Evolutionary conservation across 2,888 invertebrate genomes (phyloP), one percentile per base, ranked within the genome.

Genomic region (Pandemis heparana): DNA sequence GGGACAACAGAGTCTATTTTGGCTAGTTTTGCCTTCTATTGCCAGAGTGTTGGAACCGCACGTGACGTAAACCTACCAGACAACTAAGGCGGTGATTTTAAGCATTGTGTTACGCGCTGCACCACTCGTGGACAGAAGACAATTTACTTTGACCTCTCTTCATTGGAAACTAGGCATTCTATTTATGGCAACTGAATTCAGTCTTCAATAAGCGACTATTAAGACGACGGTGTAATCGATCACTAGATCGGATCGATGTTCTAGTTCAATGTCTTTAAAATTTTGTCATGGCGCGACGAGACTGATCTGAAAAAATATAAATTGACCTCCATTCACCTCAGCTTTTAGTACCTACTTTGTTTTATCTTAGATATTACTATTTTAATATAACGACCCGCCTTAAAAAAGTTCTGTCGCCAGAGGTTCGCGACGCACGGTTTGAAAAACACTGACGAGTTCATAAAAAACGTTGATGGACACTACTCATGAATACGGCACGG

Each of bases 81-180:
- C 41, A 62, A 12, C 18, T 14, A 62, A 63, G 23, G 12, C 48
- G 48, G 32, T 23, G 48, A 48, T 32, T 64, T 60, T 46, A 32
- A 64, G n/a, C n/a, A 48, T 32, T 48, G 64, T 46, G 63, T 63
- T 43, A 48, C n/a, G n/a, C 56, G 56, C 23, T 38, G n/a, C 32
- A 9, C 18, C 23, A 32, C 23, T 41, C 43, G n/a, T 8, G 18
- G 48, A 46, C 16, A 12, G n/a, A 14, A 32, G 48, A 9, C 32
- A 48, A 64, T 64, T 64, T 64, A 64, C 8, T 32, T 64, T 48
- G 14, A 48, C 48, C 32, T 23, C 18, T 53, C 18, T 9, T 43
- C 23, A 5, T 43, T 18, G 6, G 18, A 43, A 18, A 43, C 62
- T 43, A 41, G 16, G 61, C 16, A 62, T 62, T 18, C 16, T 41